Conservation (phyloP, 2,797 vertebrate genomes). For the Clarias platycephalus region DNA sequence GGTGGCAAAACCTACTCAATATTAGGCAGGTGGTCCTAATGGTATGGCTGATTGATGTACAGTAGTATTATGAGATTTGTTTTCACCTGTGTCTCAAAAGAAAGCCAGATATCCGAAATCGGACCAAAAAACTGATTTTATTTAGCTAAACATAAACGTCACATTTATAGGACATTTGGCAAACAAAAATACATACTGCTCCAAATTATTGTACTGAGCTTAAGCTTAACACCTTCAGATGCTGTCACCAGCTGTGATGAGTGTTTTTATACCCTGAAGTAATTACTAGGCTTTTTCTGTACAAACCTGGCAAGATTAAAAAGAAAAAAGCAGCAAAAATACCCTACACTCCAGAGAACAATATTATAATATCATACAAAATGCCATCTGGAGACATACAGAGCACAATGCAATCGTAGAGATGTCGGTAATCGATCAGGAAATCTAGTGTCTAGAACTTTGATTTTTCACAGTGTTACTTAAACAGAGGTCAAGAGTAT, state of each 20-base stretch:
- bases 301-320: slow-evolving; percentile 33
- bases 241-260: slow-evolving; percentile 41
- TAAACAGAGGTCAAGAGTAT: slow-evolving; percentile 40
- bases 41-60: neutral
- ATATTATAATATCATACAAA: slow-evolving; percentile 41
- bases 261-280: slow-evolving; percentile 54
- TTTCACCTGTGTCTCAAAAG: neutral
- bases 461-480: slow-evolving; percentile 56
- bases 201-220: slow-evolving; percentile 36
- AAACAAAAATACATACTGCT: slow-evolving; percentile 41
- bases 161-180: slow-evolving; percentile 52
- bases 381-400: slow-evolving; percentile 44
- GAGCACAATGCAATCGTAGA: slow-evolving; percentile 31
- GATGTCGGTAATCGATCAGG: slow-evolving; percentile 34
- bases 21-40: neutral
- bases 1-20: too few species aligned
- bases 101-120: slow-evolving; percentile 4
- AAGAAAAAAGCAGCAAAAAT: slow-evolving; percentile 15
- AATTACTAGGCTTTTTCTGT: slow-evolving; percentile 45
- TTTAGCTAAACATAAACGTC: slow-evolving; percentile 49
- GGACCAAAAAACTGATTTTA: slow-evolving; percentile 50
- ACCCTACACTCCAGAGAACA: slow-evolving; percentile 33
- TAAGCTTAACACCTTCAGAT: slow-evolving; percentile 42
- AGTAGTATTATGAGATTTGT: neutral
- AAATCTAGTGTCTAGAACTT: slow-evolving; percentile 37